Percentiles rank a stretch among this genome's conserved stretches.
phyloP scores from a whole-genome alignment of 2,888 invertebrate species.

The Perdita meconis region DNA sequence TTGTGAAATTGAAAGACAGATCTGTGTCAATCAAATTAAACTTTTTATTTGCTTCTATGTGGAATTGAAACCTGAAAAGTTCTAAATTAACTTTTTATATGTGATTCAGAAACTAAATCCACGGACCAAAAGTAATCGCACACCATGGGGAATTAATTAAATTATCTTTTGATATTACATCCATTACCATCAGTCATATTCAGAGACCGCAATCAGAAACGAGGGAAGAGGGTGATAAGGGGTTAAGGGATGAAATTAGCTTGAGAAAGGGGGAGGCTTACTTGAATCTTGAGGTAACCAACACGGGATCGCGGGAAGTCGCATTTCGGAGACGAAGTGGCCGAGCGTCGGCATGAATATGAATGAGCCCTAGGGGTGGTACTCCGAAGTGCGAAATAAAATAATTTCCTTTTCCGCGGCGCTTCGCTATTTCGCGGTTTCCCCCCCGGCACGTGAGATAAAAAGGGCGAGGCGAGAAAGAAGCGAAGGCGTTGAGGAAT shows the following conservation, averaged over 20 bases:
- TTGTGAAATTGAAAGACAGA: no score
- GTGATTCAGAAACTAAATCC: no score
- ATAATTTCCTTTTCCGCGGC: conserved; percentile 70
- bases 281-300: conserved; percentile 69
- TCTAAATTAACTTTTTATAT: no score
- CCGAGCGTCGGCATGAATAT: conserved; percentile 77
- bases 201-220: conserved; percentile 32
- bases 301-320: conserved; percentile 61
- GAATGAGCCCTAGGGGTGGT: conserved; percentile 73
- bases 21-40: no score
- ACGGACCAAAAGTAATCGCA: neutral
- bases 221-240: conserved; percentile 50
- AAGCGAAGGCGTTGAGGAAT: neutral
- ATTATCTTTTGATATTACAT: neutral
- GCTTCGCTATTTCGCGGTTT: conserved; percentile 47
- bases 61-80: no score
- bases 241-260: conserved; percentile 60
- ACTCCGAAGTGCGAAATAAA: conserved; percentile 75
- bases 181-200: conserved; percentile 5
- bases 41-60: no score
- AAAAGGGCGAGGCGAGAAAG: neutral
- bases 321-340: conserved; percentile 76
- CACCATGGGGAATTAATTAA: neutral
- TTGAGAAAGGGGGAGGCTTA: conserved; percentile 46
- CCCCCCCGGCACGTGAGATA: conserved; percentile 26